These are phyloP conservation scores for Mohoua ochrocephala DNA, from an alignment of 2,113 vertebrate genomes.

Conservation along the genomic window DNA sequence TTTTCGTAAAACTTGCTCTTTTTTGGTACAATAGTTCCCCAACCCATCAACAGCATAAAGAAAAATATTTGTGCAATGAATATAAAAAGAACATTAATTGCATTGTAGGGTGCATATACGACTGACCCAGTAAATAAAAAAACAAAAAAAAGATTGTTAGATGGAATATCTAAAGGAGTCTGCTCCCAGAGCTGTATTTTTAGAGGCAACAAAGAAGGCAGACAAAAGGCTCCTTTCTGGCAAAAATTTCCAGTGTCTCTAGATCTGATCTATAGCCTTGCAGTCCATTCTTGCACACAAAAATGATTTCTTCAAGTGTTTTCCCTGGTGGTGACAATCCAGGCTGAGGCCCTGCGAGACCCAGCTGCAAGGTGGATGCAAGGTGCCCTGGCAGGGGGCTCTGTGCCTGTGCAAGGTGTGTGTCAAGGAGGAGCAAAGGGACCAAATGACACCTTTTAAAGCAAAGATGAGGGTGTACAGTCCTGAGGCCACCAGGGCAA, in stretches of 20 bases:
- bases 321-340: not conserved
- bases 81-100: not conserved
- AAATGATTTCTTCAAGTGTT: not conserved
- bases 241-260: not conserved
- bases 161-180: not conserved
- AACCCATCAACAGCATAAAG: not conserved
- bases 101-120: not conserved
- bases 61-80: not conserved
- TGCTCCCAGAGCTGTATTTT: not conserved
- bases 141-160: not conserved
- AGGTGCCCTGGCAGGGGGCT: not conserved
- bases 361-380: not conserved
- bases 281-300: not conserved
- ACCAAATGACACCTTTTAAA: not conserved
- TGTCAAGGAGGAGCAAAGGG: not conserved
- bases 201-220: not conserved
- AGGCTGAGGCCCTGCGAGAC: not conserved
- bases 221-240: not conserved
- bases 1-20: not conserved
- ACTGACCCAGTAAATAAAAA: not conserved
- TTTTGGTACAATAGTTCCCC: not conserved
- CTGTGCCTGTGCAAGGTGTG: accelerated
- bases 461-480: accelerated
- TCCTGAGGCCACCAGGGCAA: not conserved
- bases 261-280: not conserved